Conservation (phyloP, 2,797 vertebrate species). For the Aythya fuligula region DNA sequence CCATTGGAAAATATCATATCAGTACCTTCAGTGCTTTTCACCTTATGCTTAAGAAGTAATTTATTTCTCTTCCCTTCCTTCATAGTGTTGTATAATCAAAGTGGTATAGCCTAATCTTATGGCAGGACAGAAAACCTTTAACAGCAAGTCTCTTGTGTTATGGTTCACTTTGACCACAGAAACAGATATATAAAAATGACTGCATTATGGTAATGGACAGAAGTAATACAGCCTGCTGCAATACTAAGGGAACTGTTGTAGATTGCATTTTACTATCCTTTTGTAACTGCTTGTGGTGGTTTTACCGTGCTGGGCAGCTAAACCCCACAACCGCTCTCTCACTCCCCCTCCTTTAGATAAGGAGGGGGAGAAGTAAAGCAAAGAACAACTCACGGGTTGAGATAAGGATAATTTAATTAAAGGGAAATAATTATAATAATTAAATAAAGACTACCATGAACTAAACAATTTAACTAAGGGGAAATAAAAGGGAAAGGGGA, state of each 20-base stretch:
- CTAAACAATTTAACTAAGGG: no score
- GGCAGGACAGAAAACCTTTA: background rate
- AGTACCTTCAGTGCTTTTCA: background rate
- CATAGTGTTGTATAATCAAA: background rate
- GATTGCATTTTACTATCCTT: background rate
- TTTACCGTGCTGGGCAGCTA: no score
- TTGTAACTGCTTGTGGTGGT: background rate
- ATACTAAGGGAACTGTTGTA: background rate
- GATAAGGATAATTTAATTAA: no score
- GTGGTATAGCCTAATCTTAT: background rate
- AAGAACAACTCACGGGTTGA: no score
- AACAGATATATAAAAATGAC: background rate
- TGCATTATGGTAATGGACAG: background rate
- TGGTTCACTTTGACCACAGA: background rate
- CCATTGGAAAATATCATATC: background rate
- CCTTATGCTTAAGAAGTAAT: background rate
- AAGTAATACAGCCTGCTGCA: background rate
- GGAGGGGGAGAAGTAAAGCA: no score
- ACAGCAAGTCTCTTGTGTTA: background rate
- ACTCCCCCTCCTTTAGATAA: no score
- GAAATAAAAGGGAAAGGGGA: no score
- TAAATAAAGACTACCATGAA: no score
- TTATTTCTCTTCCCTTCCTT: background rate
- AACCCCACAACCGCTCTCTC: no score
- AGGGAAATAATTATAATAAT: no score